phyloP scores from a whole-genome alignment of 2,797 vertebrate species.

The Sparidentex hasta region DNA sequence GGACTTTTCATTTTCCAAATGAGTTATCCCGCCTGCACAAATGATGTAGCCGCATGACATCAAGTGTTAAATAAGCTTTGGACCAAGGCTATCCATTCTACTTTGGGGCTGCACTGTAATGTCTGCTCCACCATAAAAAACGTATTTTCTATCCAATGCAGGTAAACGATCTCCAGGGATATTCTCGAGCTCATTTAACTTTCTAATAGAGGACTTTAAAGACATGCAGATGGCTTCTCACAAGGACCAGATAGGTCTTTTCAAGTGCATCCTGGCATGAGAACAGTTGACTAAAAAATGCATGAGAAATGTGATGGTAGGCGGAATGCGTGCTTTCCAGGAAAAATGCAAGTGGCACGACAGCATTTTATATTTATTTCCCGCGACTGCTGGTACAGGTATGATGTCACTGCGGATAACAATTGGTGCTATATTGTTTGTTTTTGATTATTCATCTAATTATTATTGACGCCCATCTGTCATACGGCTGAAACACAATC shows the following conservation, averaged over 20 bases:
- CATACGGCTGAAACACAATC: conserved; percentile 25
- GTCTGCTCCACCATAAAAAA: conserved; percentile 82
- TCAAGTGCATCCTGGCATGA: conserved; percentile 82
- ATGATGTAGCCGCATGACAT: conserved; percentile 83
- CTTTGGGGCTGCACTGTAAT: conserved; percentile 76
- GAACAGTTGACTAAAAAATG: conserved; percentile 78
- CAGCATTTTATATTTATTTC: conserved; percentile 45
- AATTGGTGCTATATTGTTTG: conserved; percentile 8
- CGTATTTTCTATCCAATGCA: conserved; percentile 77
- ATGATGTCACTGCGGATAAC: neutral
- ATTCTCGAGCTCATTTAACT: conserved; percentile 81
- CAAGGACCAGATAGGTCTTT: conserved; percentile 70
- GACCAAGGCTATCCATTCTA: conserved; percentile 82
- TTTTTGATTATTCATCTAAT: conserved; percentile 35
- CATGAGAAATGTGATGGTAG: conserved; percentile 73
- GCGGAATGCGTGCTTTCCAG: conserved; percentile 50
- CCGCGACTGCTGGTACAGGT: conserved; percentile 17
- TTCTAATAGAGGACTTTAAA: conserved; percentile 79
- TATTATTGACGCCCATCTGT: conserved; percentile 26
- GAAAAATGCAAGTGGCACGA: conserved; percentile 40
- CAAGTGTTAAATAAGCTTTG: conserved; percentile 86
- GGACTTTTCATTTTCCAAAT: conserved; percentile 86
- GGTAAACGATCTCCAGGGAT: conserved; percentile 79
- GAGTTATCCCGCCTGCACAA: conserved; percentile 83
- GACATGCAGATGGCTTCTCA: conserved; percentile 78